A percentile compares a stretch with the other conserved stretches of the same genome.
phyloP scores from a whole-genome alignment of 2,113 vertebrate genomes.

The Herpetotheres cachinnans region DNA sequence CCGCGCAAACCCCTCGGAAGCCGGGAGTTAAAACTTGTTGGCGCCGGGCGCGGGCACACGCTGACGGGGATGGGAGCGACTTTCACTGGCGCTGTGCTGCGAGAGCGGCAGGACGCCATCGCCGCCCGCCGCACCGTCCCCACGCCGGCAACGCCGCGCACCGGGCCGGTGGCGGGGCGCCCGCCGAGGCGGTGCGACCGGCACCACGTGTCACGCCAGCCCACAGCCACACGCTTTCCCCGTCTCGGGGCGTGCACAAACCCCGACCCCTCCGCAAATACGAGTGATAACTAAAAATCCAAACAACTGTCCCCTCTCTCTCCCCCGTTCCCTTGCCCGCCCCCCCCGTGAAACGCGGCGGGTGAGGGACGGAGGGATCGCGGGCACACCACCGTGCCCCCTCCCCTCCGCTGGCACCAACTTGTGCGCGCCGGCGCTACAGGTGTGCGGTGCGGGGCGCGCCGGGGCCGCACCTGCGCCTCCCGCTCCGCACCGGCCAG shows the following conservation, averaged over 20 bases:
- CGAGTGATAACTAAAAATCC: neutral
- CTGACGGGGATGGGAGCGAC: neutral
- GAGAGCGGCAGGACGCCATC: neutral
- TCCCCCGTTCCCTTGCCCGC: no score
- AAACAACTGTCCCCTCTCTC: neutral
- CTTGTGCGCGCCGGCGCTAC: neutral
- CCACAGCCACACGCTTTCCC: neutral
- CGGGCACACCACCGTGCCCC: neutral
- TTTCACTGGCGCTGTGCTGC: no score
- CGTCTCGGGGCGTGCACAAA: neutral
- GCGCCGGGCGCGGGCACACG: neutral
- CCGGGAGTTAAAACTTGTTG: neutral
- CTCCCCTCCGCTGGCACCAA: neutral
- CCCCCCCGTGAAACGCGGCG: neutral
- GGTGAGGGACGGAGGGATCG: no score
- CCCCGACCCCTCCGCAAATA: neutral
- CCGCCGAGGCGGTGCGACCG: neutral
- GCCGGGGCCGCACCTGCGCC: neutral
- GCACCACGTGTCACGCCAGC: neutral
- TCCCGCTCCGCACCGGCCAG: neutral
- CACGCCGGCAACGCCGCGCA: neutral
- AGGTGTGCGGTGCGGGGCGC: conserved; percentile 26
- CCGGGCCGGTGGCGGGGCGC: neutral
- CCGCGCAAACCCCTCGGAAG: neutral
- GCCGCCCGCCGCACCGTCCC: neutral